Evolutionary conservation across 2,888 invertebrate species (phyloP).

Genomic region (Molorchus minor): DNA sequence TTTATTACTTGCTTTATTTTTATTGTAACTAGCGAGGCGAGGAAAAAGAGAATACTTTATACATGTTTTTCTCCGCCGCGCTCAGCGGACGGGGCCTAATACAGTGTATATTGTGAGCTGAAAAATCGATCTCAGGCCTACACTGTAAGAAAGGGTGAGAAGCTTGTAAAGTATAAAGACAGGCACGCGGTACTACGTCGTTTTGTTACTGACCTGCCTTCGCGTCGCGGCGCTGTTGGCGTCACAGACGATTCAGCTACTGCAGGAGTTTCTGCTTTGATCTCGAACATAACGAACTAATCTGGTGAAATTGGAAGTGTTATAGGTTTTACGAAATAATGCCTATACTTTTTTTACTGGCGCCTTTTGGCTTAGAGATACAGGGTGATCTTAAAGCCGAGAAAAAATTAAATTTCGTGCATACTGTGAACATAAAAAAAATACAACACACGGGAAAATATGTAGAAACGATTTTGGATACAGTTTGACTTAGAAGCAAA

Average conservation of each 20-base stretch:
- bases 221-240: conserved; percentile 54
- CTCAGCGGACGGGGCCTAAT: conserved; percentile 22
- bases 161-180: conserved; percentile 52
- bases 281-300: conserved; percentile 26
- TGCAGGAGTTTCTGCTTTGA: conserved; percentile 34
- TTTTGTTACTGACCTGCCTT: conserved; percentile 60
- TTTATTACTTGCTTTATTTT: conserved; percentile 44
- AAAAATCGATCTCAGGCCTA: conserved; percentile 29
- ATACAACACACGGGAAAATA: too few species aligned
- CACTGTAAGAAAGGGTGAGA: conserved; percentile 34
- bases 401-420: too few species aligned
- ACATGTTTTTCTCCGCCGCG: conserved; percentile 12
- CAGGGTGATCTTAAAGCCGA: too few species aligned
- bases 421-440: too few species aligned
- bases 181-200: conserved; percentile 55
- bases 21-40: conserved; percentile 33
- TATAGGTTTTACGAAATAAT: background rate
- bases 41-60: conserved; percentile 13
- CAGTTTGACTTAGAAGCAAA: too few species aligned
- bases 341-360: background rate
- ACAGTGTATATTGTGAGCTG: conserved; percentile 23
- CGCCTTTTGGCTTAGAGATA: too few species aligned
- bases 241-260: conserved; percentile 47
- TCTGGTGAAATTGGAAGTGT: conserved; percentile 9
- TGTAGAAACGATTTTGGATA: too few species aligned